Percentiles rank a stretch among this genome's conserved stretches.
Evolutionary conservation across 2,797 vertebrate genomes (phyloP).

Genomic region (Acrossocheilus fasciatus): DNA sequence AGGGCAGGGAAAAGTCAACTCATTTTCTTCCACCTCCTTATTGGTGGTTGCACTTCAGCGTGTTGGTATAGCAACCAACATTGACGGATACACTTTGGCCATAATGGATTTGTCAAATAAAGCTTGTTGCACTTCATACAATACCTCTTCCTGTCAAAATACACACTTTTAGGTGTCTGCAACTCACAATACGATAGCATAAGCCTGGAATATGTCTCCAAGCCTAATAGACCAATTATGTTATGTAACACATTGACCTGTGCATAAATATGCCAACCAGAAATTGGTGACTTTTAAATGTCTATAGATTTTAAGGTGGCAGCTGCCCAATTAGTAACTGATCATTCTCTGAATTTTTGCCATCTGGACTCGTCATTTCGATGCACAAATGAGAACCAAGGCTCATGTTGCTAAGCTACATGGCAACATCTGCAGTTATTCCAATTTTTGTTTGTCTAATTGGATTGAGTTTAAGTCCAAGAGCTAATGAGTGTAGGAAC

Average conservation of each 20-base stretch:
- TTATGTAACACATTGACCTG: neutral
- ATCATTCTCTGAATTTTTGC: constrained; percentile 29
- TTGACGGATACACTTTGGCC: neutral
- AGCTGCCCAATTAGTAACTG: constrained; percentile 46
- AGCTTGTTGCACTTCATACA: neutral
- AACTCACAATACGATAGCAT: constrained; percentile 21
- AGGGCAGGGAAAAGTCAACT: constrained; percentile 66
- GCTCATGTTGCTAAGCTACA: constrained; percentile 50
- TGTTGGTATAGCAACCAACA: neutral
- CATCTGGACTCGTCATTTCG: constrained; percentile 52
- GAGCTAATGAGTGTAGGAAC: constrained; percentile 59
- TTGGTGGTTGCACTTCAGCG: constrained; percentile 14
- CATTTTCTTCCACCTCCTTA: constrained; percentile 25
- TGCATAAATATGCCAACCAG: constrained; percentile 6
- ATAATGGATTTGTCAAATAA: constrained; percentile 41
- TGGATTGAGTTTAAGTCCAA: constrained; percentile 58
- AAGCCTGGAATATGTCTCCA: constrained; percentile 10
- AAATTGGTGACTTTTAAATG: constrained; percentile 24
- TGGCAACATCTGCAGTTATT: constrained; percentile 54
- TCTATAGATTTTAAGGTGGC: constrained; percentile 32
- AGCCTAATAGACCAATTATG: constrained; percentile 37
- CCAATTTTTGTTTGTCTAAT: constrained; percentile 53
- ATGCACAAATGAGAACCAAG: constrained; percentile 43
- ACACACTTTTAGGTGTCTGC: constrained; percentile 6
- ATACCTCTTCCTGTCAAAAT: neutral